Conservation (phyloP, 2,888 invertebrate genomes). For the Coelopa pilipes region DNA sequence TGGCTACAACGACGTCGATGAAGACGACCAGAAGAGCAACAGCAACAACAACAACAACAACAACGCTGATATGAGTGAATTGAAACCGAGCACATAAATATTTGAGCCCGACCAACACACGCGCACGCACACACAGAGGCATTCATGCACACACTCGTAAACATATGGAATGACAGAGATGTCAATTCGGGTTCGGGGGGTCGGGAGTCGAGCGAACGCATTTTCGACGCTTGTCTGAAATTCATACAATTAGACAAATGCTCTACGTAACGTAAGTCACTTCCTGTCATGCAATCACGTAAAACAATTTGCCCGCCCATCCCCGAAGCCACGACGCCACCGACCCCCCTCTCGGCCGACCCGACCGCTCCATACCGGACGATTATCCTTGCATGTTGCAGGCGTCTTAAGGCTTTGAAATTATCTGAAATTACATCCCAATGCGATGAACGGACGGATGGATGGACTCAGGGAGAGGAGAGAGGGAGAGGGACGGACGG, state of each 20-base stretch:
- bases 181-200: background rate
- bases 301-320: constrained; percentile 19
- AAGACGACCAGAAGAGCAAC: background rate
- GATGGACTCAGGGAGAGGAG: too few relatives aligned
- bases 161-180: background rate
- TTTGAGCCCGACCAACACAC: background rate
- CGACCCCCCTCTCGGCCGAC: too few relatives aligned
- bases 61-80: constrained; percentile 9
- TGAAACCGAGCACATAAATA: constrained; percentile 12
- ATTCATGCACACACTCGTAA: background rate
- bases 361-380: background rate
- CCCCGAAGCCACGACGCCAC: too few relatives aligned
- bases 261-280: constrained; percentile 16
- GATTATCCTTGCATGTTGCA: constrained; percentile 22
- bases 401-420: constrained; percentile 1
- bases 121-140: background rate
- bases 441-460: background rate
- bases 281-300: constrained; percentile 15
- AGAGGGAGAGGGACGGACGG: too few relatives aligned
- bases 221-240: constrained; percentile 3
- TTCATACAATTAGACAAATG: constrained; percentile 9
- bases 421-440: constrained; percentile 18
- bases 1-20: background rate
- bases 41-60: background rate
- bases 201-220: too few relatives aligned